Base-by-base conservation (phyloP, 1,140 invertebrate species). In the Bombus picipes region DNA sequence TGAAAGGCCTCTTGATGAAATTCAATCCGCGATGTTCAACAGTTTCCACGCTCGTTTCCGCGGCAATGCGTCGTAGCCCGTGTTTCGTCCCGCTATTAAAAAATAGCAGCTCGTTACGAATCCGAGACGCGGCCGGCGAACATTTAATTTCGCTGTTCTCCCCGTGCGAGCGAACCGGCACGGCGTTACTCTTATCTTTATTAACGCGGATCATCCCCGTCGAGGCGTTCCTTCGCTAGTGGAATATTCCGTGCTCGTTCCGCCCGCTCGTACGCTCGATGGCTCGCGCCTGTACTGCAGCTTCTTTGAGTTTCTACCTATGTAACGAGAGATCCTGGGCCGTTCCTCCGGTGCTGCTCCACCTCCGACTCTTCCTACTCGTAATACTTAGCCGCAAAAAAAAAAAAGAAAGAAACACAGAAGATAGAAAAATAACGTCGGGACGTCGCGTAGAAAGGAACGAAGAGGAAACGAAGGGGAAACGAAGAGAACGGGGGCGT, bases 381-480 rank as follows among this genome's bases (percentile, higher is more conserved):
- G 77, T 75, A 72, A 83, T 86, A 75, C 87, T 89, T 84, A 83
- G 83, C 79, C 86, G 88, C 15, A 88, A 87, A 80, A 76, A 73
- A 47, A 71, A 68, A 70, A 83, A 88, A 83, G 72, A 70, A 57
- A 59, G 62, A 57, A 43, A 77, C 47, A 73, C 32, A 12, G 18
- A 34, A 43, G 65, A 83, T 86, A 81, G 80, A 89, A 72, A 86
- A 86, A 88, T 59, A 81, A 88, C 47, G 80, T 79, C 65, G 88
- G 73, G 28, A 62, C 25, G 76, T 68, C 82, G 59, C 34, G 87
- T 28, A 53, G 43, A 62, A 81, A 34, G 65, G 18, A 53, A 53
- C 18, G 47, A 47, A 5, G 12, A 39, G n/a, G 47, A 53, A 34
- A 41, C 57, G 66, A 22, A 22, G 32, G 32, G 18, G 15, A 18